These are phyloP conservation scores for Fregata magnificens DNA, from an alignment of 2,113 vertebrate genomes.

Conservation along the genomic window DNA sequence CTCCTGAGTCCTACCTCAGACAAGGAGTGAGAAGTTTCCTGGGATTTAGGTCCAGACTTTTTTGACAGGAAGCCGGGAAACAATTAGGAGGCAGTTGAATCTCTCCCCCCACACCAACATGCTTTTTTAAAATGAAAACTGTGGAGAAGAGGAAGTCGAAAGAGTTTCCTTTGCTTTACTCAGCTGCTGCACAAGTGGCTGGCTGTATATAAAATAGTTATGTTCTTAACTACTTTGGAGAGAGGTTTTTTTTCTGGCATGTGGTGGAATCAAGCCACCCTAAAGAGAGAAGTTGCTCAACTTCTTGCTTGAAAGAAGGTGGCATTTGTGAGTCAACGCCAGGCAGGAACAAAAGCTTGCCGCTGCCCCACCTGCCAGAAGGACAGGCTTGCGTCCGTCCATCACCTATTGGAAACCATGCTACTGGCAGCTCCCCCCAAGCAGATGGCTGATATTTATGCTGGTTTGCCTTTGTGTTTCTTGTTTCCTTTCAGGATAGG, in stretches of 20 bases:
- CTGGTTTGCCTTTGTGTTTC: not conserved
- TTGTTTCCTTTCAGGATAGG: not conserved
- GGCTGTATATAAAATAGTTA: not conserved
- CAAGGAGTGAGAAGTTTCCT: not conserved
- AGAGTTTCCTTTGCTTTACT: not conserved
- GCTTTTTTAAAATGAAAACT: not conserved
- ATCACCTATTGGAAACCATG: not conserved
- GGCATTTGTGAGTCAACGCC: not conserved
- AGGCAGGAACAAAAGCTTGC: not conserved
- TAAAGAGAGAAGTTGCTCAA: not conserved
- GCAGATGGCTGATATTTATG: not conserved
- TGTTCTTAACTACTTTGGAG: not conserved
- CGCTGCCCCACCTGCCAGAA: not conserved
- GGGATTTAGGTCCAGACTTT: not conserved
- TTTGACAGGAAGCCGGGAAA: not conserved
- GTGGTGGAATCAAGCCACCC: not conserved
- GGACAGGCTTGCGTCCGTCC: rapidly evolving
- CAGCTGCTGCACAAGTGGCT: not conserved
- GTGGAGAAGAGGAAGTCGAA: not conserved
- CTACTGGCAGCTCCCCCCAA: not conserved
- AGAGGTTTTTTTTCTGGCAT: rapidly evolving
- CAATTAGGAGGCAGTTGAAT: not conserved
- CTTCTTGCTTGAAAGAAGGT: not conserved
- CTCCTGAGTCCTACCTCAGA: not conserved
- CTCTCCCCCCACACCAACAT: not conserved